Percentiles rank a stretch among this genome's conserved stretches.
phyloP scores from a whole-genome alignment of 2,797 vertebrate genomes.

The Paguma larvata region DNA sequence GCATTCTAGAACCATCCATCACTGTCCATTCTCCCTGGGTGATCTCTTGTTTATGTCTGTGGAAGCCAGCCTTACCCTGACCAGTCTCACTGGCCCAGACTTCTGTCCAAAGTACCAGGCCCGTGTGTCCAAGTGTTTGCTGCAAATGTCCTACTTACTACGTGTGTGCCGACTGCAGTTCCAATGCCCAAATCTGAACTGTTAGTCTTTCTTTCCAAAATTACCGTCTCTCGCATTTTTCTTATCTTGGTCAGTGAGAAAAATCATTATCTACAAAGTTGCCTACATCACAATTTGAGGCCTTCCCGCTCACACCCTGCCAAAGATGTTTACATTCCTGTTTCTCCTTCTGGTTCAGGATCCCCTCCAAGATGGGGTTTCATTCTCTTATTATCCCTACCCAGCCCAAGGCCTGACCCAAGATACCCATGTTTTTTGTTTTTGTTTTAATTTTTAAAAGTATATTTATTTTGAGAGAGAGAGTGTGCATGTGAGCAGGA shows the following conservation, averaged over 20 bases:
- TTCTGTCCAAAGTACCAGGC: not conserved
- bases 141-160: not conserved
- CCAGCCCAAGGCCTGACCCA: conserved; percentile 37
- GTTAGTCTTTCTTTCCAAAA: not conserved
- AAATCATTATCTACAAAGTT: conserved; percentile 24
- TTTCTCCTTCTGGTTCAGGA: conserved; percentile 41
- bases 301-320: not conserved
- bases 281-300: not conserved
- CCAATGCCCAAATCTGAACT: not conserved
- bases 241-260: not conserved
- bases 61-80: not conserved
- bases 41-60: not conserved
- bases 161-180: not conserved
- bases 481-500: too few species aligned
- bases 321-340: conserved; percentile 9
- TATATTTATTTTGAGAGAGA: too few species aligned
- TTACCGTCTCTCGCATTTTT: not conserved
- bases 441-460: too few species aligned
- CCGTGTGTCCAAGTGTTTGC: not conserved
- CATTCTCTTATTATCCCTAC: conserved; percentile 48
- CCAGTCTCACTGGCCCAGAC: not conserved
- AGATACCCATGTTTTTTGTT: not conserved
- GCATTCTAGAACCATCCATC: not conserved
- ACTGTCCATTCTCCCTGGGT: not conserved
- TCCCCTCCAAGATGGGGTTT: conserved; percentile 32